A percentile compares a stretch with the other conserved stretches of the same genome.
Conservation (phyloP, 2,888 invertebrate genomes). For the Actias luna region DNA sequence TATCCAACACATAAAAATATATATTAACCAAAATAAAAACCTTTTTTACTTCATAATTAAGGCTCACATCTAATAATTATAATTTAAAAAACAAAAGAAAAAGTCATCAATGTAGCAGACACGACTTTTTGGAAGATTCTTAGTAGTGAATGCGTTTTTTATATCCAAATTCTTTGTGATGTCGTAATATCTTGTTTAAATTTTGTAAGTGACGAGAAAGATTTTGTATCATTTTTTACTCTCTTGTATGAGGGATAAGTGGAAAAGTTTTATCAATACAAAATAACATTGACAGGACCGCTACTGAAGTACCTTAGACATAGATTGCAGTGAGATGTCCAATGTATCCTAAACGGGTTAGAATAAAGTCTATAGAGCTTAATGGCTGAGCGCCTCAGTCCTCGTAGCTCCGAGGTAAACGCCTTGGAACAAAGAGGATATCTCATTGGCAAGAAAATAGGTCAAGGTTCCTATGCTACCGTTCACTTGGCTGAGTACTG, state of each 20-base stretch:
- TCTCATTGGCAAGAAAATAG: constrained; percentile 92
- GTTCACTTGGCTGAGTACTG: constrained; percentile 93
- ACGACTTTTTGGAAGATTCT: constrained; percentile 77
- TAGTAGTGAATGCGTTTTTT: constrained; percentile 78
- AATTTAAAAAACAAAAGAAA: constrained; percentile 78
- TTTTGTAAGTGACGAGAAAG: constrained; percentile 71
- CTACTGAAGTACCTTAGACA: constrained; percentile 62
- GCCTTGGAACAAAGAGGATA: constrained; percentile 93
- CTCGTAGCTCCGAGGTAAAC: constrained; percentile 91
- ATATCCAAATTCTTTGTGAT: constrained; percentile 81
- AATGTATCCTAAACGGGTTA: constrained; percentile 81
- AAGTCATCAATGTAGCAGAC: constrained; percentile 73
- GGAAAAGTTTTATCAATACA: constrained; percentile 56
- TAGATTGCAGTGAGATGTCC: constrained; percentile 78
- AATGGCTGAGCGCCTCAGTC: constrained; percentile 88
- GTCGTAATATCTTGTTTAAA: constrained; percentile 77
- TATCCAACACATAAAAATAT: neutral
- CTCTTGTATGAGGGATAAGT: constrained; percentile 73
- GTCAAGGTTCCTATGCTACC: constrained; percentile 95
- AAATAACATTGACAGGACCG: constrained; percentile 68
- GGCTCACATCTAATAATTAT: constrained; percentile 58
- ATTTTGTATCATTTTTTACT: constrained; percentile 53
- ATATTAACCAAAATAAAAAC: neutral
- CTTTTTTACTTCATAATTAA: constrained; percentile 26
- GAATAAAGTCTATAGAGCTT: constrained; percentile 79